Conservation (phyloP, 2,888 invertebrate genomes). For the Diaprepes abbreviatus region DNA sequence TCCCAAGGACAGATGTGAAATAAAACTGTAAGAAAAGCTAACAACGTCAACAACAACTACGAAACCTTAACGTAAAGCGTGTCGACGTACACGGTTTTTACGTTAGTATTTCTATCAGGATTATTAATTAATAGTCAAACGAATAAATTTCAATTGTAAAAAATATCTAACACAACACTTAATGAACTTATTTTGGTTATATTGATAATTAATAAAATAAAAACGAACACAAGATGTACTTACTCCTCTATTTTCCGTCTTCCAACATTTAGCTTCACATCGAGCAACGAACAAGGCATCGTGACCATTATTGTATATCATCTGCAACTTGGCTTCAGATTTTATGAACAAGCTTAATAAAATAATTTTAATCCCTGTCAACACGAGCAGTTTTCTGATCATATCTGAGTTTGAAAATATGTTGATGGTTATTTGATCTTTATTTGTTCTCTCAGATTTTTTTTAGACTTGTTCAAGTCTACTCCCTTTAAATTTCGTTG, state of each 20-base stretch:
- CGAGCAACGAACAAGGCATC: slow-evolving; percentile 72
- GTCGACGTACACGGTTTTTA: no score
- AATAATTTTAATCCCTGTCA: slow-evolving; percentile 13
- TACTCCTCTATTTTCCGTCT: slow-evolving; percentile 54
- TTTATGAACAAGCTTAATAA: slow-evolving; percentile 19
- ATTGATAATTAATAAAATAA: no score
- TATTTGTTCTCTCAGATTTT: background rate
- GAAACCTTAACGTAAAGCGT: no score
- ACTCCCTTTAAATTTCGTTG: background rate
- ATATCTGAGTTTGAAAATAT: slow-evolving; percentile 8
- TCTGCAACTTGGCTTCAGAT: slow-evolving; percentile 16
- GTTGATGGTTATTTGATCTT: background rate
- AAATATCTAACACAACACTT: no score
- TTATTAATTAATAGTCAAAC: no score
- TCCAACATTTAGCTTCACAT: slow-evolving; percentile 74
- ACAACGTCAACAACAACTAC: no score
- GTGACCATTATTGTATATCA: slow-evolving; percentile 55
- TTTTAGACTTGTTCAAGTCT: background rate
- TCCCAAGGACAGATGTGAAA: no score
- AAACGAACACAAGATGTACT: no score
- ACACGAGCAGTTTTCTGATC: slow-evolving; percentile 14
- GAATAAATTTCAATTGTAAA: no score
- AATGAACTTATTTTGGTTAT: no score
- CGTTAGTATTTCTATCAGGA: no score
- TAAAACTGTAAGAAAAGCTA: no score